Percentiles rank a stretch among this genome's conserved stretches.
These are phyloP conservation scores for Aleiodes alternator DNA, from an alignment of 2,888 invertebrate species.

Conservation along the genomic window DNA sequence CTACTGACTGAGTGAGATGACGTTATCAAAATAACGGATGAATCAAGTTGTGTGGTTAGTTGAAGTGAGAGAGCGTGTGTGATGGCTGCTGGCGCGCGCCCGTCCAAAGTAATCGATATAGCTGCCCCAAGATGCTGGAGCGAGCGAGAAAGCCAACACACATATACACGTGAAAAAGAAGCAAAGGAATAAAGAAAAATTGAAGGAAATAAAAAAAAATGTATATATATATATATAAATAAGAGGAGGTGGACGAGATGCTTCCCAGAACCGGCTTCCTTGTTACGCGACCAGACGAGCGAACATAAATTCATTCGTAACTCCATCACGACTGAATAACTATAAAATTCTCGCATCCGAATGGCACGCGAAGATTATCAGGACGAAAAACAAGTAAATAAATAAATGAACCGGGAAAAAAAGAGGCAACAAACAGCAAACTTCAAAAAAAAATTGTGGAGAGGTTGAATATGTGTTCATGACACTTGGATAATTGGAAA, in stretches of 20 bases:
- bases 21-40: not conserved
- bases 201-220: slow-evolving; percentile 17
- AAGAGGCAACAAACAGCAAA: too few species aligned
- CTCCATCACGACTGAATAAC: slow-evolving; percentile 30
- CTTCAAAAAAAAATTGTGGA: too few species aligned
- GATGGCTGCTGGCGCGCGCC: slow-evolving; percentile 26
- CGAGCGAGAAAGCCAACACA: not conserved
- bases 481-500: not conserved
- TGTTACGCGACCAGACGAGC: slow-evolving; percentile 31
- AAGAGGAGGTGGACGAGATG: slow-evolving; percentile 30
- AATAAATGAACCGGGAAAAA: not conserved
- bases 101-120: slow-evolving; percentile 29
- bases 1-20: slow-evolving; percentile 16
- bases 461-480: not conserved
- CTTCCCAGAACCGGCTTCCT: slow-evolving; percentile 35
- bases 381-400: not conserved
- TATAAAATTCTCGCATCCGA: slow-evolving; percentile 29
- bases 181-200: slow-evolving; percentile 3
- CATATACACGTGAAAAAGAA: slow-evolving; percentile 11
- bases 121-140: slow-evolving; percentile 5
- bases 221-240: not conserved
- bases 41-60: not conserved
- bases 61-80: slow-evolving; percentile 5
- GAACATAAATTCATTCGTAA: slow-evolving; percentile 36
- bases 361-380: slow-evolving; percentile 28